Base-by-base conservation (phyloP, 2,797 vertebrate genomes). In the Neomorphus geoffroyi region DNA sequence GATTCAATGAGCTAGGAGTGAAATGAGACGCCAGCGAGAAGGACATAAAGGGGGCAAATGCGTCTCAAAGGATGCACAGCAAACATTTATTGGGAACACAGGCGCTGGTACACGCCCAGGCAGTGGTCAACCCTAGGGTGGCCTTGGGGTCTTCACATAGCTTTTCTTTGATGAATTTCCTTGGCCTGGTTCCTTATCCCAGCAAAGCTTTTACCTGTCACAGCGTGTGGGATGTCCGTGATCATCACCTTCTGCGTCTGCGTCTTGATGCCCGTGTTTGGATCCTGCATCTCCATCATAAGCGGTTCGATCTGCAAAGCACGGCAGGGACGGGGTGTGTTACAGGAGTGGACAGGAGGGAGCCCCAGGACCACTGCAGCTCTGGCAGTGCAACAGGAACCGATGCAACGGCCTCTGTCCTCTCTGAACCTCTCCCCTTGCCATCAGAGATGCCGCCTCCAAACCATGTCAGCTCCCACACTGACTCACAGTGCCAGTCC, bases 221-320 rank as follows among this genome's bases (percentile, higher is more conserved):
- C 98, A 35, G 99, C 99, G 1, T 99, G 99, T 6, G 99, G 99
- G 95, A 99, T 98, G 16, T 92, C 98, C 19, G 98, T 97, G 81
- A 99, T 97, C 81, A 98, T 98, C 95, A 99, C 98, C 37, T 98
- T 98, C 97, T 99, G 99, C 1, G 97, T 98, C 94, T 99, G 99
- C 0, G 97, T 99, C 95, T 98, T 99, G 46, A 99, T 97, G 61
- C 99, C 99, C 0, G 96, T 97, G 43, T 98, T 98, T 10, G 98
- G 98, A 91, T 98, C 98, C 98, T 99, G 99, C 99, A 99, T 99
- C 97, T 99, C 99, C 97, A 99, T 97, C 95, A 99, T 94, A 9
- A 99, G 97, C 0, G 96, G 95, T 94, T 99, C 99, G 0, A 99
- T 98, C 99, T 99, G 98, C 73, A 98, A 95, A 43, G 94, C 62